phyloP scores from a whole-genome alignment of 2,888 invertebrate species.

The Agrilus cyanescens region DNA sequence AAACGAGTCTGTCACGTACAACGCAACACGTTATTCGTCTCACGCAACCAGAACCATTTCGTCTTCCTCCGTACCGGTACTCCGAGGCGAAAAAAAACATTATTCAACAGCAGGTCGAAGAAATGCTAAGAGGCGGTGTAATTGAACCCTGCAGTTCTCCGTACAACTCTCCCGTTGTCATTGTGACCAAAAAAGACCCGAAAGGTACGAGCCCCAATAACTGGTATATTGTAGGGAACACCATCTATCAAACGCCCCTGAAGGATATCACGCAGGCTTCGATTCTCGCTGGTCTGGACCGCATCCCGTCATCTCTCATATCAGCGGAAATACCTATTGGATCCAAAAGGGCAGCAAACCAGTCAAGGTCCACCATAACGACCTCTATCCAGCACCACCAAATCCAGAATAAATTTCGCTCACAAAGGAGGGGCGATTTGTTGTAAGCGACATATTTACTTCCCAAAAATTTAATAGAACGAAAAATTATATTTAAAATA shows the following conservation, averaged over 20 bases:
- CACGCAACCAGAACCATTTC: conserved; percentile 5
- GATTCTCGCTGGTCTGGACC: neutral
- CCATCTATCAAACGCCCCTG: neutral
- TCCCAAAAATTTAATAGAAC: too few relatives aligned
- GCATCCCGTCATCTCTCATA: neutral
- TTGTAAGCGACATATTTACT: too few relatives aligned
- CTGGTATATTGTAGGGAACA: neutral
- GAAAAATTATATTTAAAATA: too few relatives aligned
- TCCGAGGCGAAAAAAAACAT: conserved; percentile 4
- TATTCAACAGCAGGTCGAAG: conserved; percentile 13
- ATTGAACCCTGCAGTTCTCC: conserved; percentile 13
- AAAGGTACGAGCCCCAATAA: neutral
- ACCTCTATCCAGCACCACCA: neutral
- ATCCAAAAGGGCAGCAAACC: neutral
- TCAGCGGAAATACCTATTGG: neutral
- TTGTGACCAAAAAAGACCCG: too few relatives aligned
- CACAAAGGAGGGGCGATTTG: too few relatives aligned
- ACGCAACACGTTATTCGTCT: too few relatives aligned
- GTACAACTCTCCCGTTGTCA: conserved; percentile 13
- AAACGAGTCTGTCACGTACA: too few relatives aligned
- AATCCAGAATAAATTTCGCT: too few relatives aligned
- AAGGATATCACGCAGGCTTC: neutral
- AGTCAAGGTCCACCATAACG: neutral
- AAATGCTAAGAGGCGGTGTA: conserved; percentile 15
- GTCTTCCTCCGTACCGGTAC: too few relatives aligned